Conservation (phyloP, 2,113 vertebrate genomes). For the Grammomys surdaster region DNA sequence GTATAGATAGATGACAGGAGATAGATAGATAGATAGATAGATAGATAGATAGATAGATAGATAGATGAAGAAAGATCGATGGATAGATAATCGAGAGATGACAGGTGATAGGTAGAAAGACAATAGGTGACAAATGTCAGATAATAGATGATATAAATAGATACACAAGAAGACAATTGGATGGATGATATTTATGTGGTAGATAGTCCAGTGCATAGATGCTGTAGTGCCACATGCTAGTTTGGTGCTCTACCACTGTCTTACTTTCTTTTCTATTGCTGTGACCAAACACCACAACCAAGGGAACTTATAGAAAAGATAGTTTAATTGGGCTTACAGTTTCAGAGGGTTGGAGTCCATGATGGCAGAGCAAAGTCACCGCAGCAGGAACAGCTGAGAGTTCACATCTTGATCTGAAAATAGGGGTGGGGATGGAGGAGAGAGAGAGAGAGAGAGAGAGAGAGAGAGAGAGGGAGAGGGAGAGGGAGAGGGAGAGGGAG, state of each 20-base stretch:
- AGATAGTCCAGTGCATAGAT: not conserved
- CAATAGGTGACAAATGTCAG: not conserved
- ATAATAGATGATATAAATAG: not conserved
- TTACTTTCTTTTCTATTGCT: not conserved
- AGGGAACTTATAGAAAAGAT: not conserved
- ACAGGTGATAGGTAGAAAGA: no score
- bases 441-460: not conserved
- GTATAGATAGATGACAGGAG: no score
- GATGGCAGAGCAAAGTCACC: not conserved
- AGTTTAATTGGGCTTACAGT: not conserved
- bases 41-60: no score
- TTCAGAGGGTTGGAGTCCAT: not conserved
- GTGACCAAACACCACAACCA: not conserved
- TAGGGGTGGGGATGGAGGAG: no score
- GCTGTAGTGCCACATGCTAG: no score
- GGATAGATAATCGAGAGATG: no score
- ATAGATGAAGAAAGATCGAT: no score
- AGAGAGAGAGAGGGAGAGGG: not conserved
- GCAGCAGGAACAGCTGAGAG: not conserved
- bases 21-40: no score
- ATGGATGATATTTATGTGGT: not conserved
- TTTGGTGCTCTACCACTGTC: not conserved
- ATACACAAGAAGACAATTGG: not conserved
- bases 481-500: not conserved
- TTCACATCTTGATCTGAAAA: not conserved